Evolutionary conservation across 2,888 invertebrate genomes (phyloP).

Genomic region (Epistrophe eligans): DNA sequence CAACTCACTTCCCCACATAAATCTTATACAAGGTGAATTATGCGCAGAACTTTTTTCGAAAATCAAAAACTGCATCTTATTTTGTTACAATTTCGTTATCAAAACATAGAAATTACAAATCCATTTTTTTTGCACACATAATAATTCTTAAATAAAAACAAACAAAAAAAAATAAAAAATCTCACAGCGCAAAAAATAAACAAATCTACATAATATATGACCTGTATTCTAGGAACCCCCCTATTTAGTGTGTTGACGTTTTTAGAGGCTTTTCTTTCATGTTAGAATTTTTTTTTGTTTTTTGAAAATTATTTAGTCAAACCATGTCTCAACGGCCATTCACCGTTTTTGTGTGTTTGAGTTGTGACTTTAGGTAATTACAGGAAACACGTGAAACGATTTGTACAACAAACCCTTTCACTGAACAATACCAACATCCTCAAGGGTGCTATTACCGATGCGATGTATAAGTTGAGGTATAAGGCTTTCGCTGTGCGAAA

Average conservation of each 20-base stretch:
- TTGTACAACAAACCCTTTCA: constrained; percentile 66
- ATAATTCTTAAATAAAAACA: neutral
- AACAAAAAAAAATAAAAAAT: neutral
- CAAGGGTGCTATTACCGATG: constrained; percentile 62
- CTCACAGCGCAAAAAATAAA: neutral
- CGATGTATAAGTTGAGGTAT: neutral
- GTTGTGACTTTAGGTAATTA: constrained; percentile 68
- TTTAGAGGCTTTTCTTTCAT: neutral
- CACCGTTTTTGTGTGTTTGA: constrained; percentile 14
- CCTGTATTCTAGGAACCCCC: neutral
- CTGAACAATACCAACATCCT: constrained; percentile 48
- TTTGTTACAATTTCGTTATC: constrained; percentile 34
- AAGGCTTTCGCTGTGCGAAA: neutral
- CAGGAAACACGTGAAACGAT: constrained; percentile 73
- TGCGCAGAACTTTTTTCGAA: constrained; percentile 29
- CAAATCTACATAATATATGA: neutral
- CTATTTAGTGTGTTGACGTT: neutral
- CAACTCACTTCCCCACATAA: constrained; percentile 18
- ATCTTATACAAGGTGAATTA: constrained; percentile 11
- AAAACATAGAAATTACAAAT: constrained; percentile 43
- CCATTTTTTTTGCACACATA: neutral
- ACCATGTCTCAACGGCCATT: constrained; percentile 36
- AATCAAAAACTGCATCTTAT: constrained; percentile 7
- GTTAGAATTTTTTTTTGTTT: neutral
- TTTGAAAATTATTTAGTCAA: constrained; percentile 7